Evolutionary conservation across 2,797 vertebrate species (phyloP), one percentile per base, ranked within the genome.

Genomic region (Uromys caudimaculatus): DNA sequence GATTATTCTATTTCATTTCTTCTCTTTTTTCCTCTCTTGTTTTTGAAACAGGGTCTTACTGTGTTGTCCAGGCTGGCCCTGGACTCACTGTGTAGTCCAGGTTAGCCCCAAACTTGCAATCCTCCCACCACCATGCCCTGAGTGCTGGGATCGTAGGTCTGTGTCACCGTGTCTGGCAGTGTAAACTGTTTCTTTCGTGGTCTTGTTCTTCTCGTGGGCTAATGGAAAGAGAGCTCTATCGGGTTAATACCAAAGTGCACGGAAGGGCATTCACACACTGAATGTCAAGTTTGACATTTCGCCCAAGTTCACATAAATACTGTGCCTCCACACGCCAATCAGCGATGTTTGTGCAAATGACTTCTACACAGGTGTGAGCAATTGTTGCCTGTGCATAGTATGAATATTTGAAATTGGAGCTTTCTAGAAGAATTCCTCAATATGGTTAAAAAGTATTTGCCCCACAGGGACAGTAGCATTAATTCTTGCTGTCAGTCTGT

Each of bases 291-390:
- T 14, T 91, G 95, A 93, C 85, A 93, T 81, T 95, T 89, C 35
- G 94, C 85, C 47, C 52, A 84, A 41, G 44, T 95, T 92, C 91
- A 96, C 78, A 79, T 71, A 94, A 92, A 91, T 19, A 93, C 64
- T 16, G 32, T 19, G 75, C 79, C 85, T 88, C 96, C 56, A 41
- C 10, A 4, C 17, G 60, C 75, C 85, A 91, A 79, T 88, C 94
- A 92, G 41, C 90, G 60, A 96, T 32, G 23, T n/a, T 12, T 44
- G 6, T 54, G 27, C 38, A 29, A 83, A 84, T 92, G 38, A 92
- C 84, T 35, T 64, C 82, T 76, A 89, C 23, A 69, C 6, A 47
- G 83, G 32, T 21, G 0, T 16, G 23, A 88, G 60, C 9, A 81
- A 89, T 6, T 24, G 29, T 9, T 44, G 10, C 54, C 69, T 69